Evolutionary conservation across 2,888 invertebrate species (phyloP).

Genomic region (Orthonychiurus folsomi): DNA sequence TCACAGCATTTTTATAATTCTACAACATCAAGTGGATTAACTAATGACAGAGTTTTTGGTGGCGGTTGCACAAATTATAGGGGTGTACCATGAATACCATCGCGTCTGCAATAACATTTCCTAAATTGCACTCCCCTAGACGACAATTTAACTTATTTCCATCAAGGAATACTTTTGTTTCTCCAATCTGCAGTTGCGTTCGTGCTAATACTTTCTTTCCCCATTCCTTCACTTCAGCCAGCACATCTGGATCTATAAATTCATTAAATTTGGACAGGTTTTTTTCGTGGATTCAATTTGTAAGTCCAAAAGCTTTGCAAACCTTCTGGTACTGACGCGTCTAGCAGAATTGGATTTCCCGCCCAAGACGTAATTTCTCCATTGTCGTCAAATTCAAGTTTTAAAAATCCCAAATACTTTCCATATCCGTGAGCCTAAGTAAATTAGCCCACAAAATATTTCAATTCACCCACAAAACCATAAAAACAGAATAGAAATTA

Average conservation of each 20-base stretch:
- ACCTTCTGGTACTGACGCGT: conserved; percentile 55
- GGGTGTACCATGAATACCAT: conserved; percentile 57
- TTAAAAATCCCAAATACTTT: conserved; percentile 75
- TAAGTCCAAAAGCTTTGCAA: conserved; percentile 8
- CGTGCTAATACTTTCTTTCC: conserved; percentile 50
- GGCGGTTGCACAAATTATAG: not conserved
- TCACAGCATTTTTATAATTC: conserved; percentile 38
- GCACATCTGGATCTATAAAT: conserved; percentile 44
- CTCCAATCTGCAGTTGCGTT: conserved; percentile 55
- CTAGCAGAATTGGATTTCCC: conserved; percentile 69
- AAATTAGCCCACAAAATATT: not conserved
- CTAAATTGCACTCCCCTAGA: conserved; percentile 69
- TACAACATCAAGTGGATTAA: conserved; percentile 14
- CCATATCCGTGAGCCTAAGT: conserved; percentile 78
- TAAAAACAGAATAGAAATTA: conserved; percentile 5
- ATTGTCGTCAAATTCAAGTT: conserved; percentile 57
- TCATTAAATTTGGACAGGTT: not conserved
- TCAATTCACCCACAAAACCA: not conserved
- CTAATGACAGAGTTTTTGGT: not conserved
- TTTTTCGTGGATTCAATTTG: not conserved
- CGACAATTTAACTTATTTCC: conserved; percentile 57
- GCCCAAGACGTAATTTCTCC: conserved; percentile 59
- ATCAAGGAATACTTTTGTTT: conserved; percentile 60
- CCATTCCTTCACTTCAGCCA: conserved; percentile 54
- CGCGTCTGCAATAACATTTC: conserved; percentile 70